Evolutionary conservation across 2,888 invertebrate genomes (phyloP), one percentile per base, ranked within the genome.

Genomic region (Xylocampa areola): DNA sequence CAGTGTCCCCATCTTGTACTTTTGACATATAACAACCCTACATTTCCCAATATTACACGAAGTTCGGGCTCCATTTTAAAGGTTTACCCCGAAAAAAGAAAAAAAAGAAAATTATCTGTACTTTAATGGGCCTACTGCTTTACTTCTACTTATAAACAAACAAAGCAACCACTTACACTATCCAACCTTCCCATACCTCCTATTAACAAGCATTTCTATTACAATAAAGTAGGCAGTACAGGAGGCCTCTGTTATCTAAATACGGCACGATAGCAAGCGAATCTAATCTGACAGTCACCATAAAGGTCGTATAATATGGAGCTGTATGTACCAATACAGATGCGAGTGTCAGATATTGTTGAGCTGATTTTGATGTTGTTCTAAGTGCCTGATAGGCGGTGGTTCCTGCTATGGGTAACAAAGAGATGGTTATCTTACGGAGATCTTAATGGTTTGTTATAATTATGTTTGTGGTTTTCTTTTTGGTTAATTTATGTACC

Each of bases 331-430:
- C 77, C 80, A 82, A 84, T 81, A 80, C 79, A 73, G 76, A 78
- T 82, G 77, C 67, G n/a, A 16, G 60, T 61, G 73, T 77, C 64
- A 66, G 78, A 83, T 79, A 79, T 71, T 32, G 72, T 77, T 85
- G 86, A 84, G 80, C 74, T 71, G 87, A 87, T 88, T 88, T 88
- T 87, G 87, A 88, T 89, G 86, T 85, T 82, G 79, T 73, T 84
- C 79, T 81, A 86, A 87, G 80, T 79, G 77, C 73, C 75, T 68
- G 85, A 87, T 89, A 88, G 80, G 62, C 68, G 50, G 60, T 60
- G 68, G 66, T 59, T 62, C 69, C 67, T 13, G 43, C 13, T 80
- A 73, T 74, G 80, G 78, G 37, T 49, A 64, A 80, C 75, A 77
- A 80, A 67, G 51, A 59, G 62, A 59, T 60, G 17, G 17, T 43